Conservation (phyloP, 2,113 vertebrate species). For the Triplophysa siluroides region DNA sequence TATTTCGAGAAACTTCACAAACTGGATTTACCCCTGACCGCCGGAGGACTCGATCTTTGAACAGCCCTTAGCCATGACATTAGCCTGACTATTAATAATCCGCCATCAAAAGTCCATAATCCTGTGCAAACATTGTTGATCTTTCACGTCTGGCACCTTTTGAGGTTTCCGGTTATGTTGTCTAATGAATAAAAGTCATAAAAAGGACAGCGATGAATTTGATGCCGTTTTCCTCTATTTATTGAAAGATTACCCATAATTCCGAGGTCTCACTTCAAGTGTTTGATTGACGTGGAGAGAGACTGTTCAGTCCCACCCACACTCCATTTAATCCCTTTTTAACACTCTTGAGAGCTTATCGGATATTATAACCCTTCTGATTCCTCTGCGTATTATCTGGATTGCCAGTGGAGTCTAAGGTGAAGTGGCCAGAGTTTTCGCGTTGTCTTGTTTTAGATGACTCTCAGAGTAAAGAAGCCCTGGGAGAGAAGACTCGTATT, state of each 20-base stretch:
- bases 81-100: constrained; percentile 31
- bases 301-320: constrained; percentile 13
- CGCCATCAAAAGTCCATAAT: constrained; percentile 17
- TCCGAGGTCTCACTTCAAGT: constrained; percentile 14
- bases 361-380: constrained; percentile 24
- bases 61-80: background rate
- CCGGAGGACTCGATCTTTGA: background rate
- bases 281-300: constrained; percentile 27
- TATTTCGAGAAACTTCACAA: constrained; percentile 4
- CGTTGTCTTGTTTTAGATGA: background rate
- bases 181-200: background rate
- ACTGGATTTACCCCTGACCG: background rate
- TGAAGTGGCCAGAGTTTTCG: background rate
- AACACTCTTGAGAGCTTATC: constrained; percentile 15
- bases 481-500: background rate
- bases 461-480: background rate
- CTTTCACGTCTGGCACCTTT: constrained; percentile 15
- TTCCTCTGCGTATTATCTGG: constrained; percentile 19
- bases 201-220: constrained; percentile 4
- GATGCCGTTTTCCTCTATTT: background rate
- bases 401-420: background rate
- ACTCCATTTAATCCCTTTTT: constrained; percentile 29
- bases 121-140: constrained; percentile 30
- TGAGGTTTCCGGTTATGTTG: background rate
- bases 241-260: constrained; percentile 8